Percentiles rank a stretch among this genome's conserved stretches.
These are phyloP conservation scores for Lindbergichthys nudifrons DNA, from an alignment of 2,797 vertebrate species.

Conservation along the genomic window DNA sequence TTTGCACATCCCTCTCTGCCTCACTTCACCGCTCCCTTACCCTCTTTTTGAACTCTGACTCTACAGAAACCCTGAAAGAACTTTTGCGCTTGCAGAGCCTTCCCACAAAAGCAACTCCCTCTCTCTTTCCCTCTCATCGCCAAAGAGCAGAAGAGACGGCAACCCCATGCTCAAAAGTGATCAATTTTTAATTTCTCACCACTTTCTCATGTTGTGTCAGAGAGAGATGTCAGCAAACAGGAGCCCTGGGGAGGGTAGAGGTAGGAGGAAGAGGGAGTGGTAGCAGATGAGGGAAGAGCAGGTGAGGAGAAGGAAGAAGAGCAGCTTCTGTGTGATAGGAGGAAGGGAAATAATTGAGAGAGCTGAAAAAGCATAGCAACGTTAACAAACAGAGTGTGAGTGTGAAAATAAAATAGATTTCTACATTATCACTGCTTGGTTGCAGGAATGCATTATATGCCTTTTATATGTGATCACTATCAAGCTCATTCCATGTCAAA, in stretches of 20 bases:
- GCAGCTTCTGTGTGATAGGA: background rate
- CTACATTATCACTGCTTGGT: constrained; percentile 7
- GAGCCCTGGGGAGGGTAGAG: constrained; percentile 54
- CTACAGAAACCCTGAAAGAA: constrained; percentile 70
- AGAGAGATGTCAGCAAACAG: constrained; percentile 70
- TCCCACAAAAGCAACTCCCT: constrained; percentile 54
- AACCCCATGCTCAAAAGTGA: constrained; percentile 73
- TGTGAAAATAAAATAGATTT: constrained; percentile 1
- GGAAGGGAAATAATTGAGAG: constrained; percentile 4
- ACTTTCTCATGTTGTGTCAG: constrained; percentile 78
- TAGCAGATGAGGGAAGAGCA: constrained; percentile 33
- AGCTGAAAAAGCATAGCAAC: constrained; percentile 12
- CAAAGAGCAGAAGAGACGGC: constrained; percentile 59
- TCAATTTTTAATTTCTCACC: constrained; percentile 83
- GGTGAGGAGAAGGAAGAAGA: constrained; percentile 39
- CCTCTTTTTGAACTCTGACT: constrained; percentile 58
- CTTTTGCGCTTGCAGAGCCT: constrained; percentile 60
- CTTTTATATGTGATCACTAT: background rate
- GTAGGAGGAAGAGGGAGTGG: constrained; percentile 36
- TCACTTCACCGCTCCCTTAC: constrained; percentile 36
- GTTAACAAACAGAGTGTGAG: constrained; percentile 1
- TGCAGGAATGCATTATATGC: background rate
- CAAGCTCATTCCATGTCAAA: constrained; percentile 1
- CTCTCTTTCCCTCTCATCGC: constrained; percentile 23
- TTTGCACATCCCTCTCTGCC: constrained; percentile 54